Base-by-base conservation (phyloP, 1,140 invertebrate genomes). In the Trinorchestia longiramus region DNA sequence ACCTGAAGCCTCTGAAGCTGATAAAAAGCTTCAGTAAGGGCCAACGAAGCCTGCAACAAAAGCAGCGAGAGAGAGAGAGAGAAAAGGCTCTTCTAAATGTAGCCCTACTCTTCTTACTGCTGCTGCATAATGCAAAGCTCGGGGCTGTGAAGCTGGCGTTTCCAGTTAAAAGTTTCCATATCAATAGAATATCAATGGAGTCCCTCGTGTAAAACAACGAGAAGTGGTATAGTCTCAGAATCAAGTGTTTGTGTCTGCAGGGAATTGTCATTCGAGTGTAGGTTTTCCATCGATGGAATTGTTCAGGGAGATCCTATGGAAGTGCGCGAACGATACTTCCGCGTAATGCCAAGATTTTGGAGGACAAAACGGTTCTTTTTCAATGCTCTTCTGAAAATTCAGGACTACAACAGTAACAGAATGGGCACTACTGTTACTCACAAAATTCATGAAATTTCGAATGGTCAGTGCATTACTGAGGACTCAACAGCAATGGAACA, bases 91-190 rank as follows among this genome's bases (percentile, higher is more conserved):
- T 92, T 44, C 92, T 15, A 47, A 77, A 77, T 77, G 62, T 77
- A 77, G 11, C 15, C 23, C 44, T 47, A 36, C 43, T 44, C 92
- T 43, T 43, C 92, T 94, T 19, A 11, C 88, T 0, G 41, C 92
- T 94, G 8, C 43, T 94, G 44, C 43, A 94, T 94, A 94, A 94
- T 94, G 92, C 92, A 94, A 36, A 11, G 19, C 92, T 94, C 44
- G 8, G 40, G 43, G 41, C 44, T 19, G 43, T 47, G 43, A 45
- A 94, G 44, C 92, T 94, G 92, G 92, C 92, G n/a, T 94, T 94
- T 94, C 92, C 43, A 45, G 92, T 94, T 94, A 94, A 94, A 94
- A 94, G 92, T 94, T 94, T 94, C 92, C 92, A 45, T 94, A 94
- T 94, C 92, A 94, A 47, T 44, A 44, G 92, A 94, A 94, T 94